phyloP scores from a whole-genome alignment of 2,888 invertebrate genomes.

The Drosophila lutescens region DNA sequence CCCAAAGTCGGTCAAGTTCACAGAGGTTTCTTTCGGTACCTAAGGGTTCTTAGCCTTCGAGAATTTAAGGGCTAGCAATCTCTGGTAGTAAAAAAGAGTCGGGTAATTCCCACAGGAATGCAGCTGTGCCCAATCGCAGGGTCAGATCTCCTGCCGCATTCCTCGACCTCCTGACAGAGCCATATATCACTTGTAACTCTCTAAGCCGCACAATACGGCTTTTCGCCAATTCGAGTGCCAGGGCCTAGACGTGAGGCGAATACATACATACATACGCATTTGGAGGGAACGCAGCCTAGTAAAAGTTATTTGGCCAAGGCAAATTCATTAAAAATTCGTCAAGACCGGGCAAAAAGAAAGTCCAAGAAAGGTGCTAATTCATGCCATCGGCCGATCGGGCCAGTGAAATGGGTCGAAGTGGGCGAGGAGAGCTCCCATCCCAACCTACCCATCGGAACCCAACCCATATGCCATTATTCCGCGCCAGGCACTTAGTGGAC shows the following conservation, averaged over 20 bases:
- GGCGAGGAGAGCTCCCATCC: conserved; percentile 23
- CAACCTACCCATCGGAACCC: conserved; percentile 7
- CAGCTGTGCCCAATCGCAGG: conserved; percentile 22
- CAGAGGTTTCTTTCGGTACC: neutral
- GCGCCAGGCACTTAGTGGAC: conserved; percentile 40
- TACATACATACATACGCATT: conserved; percentile 1
- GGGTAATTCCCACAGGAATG: conserved; percentile 28
- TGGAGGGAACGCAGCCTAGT: conserved; percentile 41
- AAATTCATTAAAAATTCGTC: conserved; percentile 76
- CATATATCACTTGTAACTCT: conserved; percentile 36
- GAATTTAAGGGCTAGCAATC: conserved; percentile 8
- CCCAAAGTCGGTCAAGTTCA: conserved; percentile 45
- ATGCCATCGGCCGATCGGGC: conserved; percentile 62
- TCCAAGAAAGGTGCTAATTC: conserved; percentile 76
- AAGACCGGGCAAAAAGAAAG: conserved; percentile 71
- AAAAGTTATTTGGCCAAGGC: conserved; percentile 72
- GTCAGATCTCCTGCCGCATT: conserved; percentile 36
- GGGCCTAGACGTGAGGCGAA: conserved; percentile 38
- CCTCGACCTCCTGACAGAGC: conserved; percentile 12
- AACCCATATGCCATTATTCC: conserved; percentile 31
- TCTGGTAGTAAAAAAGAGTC: neutral
- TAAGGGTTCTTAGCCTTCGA: neutral
- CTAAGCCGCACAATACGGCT: conserved; percentile 16
- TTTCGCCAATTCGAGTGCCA: conserved; percentile 36
- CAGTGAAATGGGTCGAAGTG: conserved; percentile 65